These are phyloP conservation scores for Leptopilina myrica DNA, from an alignment of 2,888 invertebrate species.

Conservation along the genomic window DNA sequence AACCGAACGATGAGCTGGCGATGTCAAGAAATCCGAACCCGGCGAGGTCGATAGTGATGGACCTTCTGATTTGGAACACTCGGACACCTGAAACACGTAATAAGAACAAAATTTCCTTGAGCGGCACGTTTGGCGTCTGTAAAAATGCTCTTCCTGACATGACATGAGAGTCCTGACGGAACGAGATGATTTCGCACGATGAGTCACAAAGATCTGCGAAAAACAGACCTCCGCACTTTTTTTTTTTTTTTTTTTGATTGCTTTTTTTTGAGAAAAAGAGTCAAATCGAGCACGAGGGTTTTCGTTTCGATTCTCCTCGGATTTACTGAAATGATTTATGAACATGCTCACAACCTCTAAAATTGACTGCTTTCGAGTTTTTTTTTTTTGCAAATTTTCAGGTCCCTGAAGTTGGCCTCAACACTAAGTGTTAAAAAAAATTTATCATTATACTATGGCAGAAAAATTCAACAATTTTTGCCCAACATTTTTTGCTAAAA, in stretches of 20 bases:
- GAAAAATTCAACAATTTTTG: too few relatives aligned
- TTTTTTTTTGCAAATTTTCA: too few relatives aligned
- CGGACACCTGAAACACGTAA: conserved; percentile 79
- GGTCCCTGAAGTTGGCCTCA: too few relatives aligned
- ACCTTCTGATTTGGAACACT: conserved; percentile 85
- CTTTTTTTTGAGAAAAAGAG: not conserved
- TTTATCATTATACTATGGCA: too few relatives aligned
- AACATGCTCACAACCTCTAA: conserved; percentile 40
- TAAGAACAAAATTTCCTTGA: conserved; percentile 40
- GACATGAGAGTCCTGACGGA: conserved; percentile 41
- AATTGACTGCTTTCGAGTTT: not conserved
- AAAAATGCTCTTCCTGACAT: conserved; percentile 35
- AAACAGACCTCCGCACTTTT: conserved; percentile 42
- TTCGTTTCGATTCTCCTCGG: conserved; percentile 26
- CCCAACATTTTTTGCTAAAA: too few relatives aligned
- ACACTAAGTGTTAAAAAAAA: too few relatives aligned
- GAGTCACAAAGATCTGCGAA: conserved; percentile 39
- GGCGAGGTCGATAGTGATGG: conserved; percentile 84
- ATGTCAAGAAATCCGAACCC: conserved; percentile 79
- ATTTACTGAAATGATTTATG: conserved; percentile 33
- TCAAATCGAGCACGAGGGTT: conserved; percentile 33
- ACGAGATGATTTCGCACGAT: conserved; percentile 40
- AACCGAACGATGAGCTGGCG: conserved; percentile 83
- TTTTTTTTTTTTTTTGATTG: not conserved
- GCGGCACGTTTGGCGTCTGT: conserved; percentile 35